These are phyloP conservation scores for Cataglyphis hispanica DNA, from an alignment of 1,140 invertebrate genomes.

Conservation along the genomic window DNA sequence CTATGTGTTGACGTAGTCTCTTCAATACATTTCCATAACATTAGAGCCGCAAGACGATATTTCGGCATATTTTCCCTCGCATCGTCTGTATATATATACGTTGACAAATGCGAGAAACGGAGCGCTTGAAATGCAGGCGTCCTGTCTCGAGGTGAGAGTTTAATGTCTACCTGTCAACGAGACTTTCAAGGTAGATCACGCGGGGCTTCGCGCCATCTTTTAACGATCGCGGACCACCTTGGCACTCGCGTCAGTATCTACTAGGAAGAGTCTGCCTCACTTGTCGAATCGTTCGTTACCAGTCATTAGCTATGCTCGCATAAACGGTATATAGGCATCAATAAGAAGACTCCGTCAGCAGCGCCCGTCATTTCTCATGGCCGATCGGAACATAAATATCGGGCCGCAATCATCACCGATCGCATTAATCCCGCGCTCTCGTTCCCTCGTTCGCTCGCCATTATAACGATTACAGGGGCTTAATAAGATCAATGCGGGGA, in stretches of 20 bases:
- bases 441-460: conserved; percentile 42
- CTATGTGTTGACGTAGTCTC: not conserved
- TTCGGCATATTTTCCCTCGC: conserved; percentile 24
- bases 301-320: conserved; percentile 59
- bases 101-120: conserved; percentile 62
- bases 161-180: conserved; percentile 61
- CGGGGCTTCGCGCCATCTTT: conserved; percentile 48
- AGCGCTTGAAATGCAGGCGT: conserved; percentile 37
- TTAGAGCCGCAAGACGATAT: conserved; percentile 15
- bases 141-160: conserved; percentile 60
- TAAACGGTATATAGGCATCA: conserved; percentile 69
- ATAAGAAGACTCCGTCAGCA: conserved; percentile 61
- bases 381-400: conserved; percentile 57
- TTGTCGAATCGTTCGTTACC: conserved; percentile 66
- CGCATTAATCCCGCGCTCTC: conserved; percentile 56
- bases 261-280: conserved; percentile 63
- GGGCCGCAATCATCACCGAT: conserved; percentile 47
- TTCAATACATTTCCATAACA: not conserved
- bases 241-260: conserved; percentile 44
- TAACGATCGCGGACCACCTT: conserved; percentile 59
- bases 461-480: conserved; percentile 57
- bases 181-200: conserved; percentile 41
- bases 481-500: conserved; percentile 59
- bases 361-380: conserved; percentile 51
- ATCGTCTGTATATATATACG: conserved; percentile 13